phyloP scores from a whole-genome alignment of 2,113 vertebrate species.

The Amphilophus citrinellus region DNA sequence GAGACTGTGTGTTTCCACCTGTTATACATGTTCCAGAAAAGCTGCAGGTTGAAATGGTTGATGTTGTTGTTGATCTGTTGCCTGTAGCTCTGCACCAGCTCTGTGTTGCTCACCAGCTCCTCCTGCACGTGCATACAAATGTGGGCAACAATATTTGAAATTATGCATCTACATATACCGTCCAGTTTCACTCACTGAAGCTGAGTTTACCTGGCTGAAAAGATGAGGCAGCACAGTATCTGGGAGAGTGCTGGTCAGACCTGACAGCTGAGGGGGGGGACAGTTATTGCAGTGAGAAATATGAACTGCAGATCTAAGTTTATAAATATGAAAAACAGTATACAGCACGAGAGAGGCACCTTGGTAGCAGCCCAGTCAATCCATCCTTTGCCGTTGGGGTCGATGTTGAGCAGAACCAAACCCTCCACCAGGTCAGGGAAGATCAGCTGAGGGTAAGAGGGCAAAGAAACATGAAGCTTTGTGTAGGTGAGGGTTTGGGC shows the following conservation, averaged over 20 bases:
- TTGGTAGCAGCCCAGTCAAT: constrained; percentile 98
- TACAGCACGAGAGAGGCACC: constrained; percentile 67
- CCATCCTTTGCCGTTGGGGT: constrained; percentile 98
- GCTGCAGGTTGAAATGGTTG: constrained; percentile 98
- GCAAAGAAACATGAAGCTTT: neutral
- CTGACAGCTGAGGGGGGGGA: constrained; percentile 81
- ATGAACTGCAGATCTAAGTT: fast-evolving
- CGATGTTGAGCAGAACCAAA: constrained; percentile 95
- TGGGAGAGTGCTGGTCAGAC: constrained; percentile 90
- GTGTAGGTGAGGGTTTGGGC: too few relatives aligned
- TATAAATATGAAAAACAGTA: neutral
- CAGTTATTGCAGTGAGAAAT: neutral
- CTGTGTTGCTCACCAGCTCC: constrained; percentile 94
- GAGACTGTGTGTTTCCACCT: constrained; percentile 77
- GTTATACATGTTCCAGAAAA: constrained; percentile 99
- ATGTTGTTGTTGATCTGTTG: constrained; percentile 93
- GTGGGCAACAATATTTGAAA: neutral
- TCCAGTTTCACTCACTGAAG: neutral
- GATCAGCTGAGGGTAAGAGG: constrained; percentile 84
- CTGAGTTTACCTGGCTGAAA: constrained; percentile 92
- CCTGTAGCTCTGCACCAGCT: constrained; percentile 95
- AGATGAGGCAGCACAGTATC: constrained; percentile 93
- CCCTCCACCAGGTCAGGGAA: constrained; percentile 96
- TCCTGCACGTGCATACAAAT: constrained; percentile 82
- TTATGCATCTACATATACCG: neutral